phyloP scores from a whole-genome alignment of 2,797 vertebrate genomes.

The Cyclopterus lumpus region DNA sequence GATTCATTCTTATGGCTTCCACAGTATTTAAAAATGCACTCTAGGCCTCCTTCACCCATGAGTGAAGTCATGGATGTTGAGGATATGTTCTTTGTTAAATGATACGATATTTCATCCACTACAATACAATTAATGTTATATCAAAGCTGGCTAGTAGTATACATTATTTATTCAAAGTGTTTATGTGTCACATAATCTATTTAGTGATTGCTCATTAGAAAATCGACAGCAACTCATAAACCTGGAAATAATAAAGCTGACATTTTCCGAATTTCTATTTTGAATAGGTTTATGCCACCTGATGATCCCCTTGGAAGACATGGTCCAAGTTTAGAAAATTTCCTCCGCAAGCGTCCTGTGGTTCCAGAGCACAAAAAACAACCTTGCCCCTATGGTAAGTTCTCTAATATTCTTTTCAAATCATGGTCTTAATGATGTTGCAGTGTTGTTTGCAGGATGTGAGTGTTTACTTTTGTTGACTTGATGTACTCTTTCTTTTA shows the following conservation, averaged over 20 bases:
- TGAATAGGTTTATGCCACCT: slow-evolving; percentile 95
- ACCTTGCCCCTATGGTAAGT: slow-evolving; percentile 98
- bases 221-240: background rate
- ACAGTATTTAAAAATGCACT: slow-evolving; percentile 22
- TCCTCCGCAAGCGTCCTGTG: slow-evolving; percentile 95
- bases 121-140: background rate
- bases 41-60: background rate
- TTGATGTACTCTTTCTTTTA: slow-evolving; percentile 54
- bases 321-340: slow-evolving; percentile 98
- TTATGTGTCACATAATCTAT: background rate
- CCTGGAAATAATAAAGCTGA: background rate
- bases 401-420: slow-evolving; percentile 28
- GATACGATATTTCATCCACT: background rate
- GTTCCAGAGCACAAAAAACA: slow-evolving; percentile 99
- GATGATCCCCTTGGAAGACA: slow-evolving; percentile 98
- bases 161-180: background rate
- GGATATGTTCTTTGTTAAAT: slow-evolving; percentile 4
- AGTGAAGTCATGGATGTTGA: background rate
- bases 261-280: slow-evolving; percentile 20
- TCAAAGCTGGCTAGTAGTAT: background rate
- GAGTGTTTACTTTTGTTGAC: slow-evolving; percentile 20
- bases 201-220: background rate
- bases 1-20: slow-evolving; percentile 60
- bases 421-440: background rate
- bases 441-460: background rate